These are phyloP conservation scores for Lepus europaeus DNA, from an alignment of 2,113 vertebrate species.

Conservation along the genomic window DNA sequence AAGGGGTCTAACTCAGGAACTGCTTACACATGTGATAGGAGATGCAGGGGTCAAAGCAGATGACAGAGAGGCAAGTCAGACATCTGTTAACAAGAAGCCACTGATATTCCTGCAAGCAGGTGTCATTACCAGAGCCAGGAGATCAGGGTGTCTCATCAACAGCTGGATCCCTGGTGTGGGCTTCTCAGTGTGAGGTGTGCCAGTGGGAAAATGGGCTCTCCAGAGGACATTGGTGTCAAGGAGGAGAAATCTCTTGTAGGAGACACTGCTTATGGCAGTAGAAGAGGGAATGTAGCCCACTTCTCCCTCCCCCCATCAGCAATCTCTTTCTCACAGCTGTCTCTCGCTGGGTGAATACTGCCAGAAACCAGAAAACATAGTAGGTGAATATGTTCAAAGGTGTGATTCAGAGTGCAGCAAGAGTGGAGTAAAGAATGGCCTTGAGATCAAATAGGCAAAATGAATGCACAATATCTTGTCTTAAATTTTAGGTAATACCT, in stretches of 20 bases:
- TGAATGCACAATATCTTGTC: neutral
- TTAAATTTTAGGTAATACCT: slow-evolving; percentile 41
- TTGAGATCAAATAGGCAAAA: neutral
- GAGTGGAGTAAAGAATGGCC: neutral
- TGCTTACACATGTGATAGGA: neutral
- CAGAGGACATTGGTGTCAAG: neutral
- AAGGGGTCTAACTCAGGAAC: neutral
- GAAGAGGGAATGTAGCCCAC: neutral
- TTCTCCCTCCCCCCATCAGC: neutral
- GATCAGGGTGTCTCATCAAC: neutral
- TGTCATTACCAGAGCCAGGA: neutral
- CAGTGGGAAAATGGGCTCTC: fast-evolving
- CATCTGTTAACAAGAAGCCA: neutral
- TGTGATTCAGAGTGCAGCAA: neutral
- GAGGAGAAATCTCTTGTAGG: neutral
- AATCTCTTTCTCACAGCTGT: neutral
- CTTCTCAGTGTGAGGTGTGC: neutral
- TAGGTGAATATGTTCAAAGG: fast-evolving
- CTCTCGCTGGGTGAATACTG: neutral
- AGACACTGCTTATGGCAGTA: neutral
- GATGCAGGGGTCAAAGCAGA: neutral
- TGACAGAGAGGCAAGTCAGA: neutral
- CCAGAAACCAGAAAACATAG: neutral
- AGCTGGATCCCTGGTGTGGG: neutral
- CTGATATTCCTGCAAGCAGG: neutral